phyloP scores from a whole-genome alignment of 2,888 invertebrate genomes.

The Ptycholaimellus sp. region DNA sequence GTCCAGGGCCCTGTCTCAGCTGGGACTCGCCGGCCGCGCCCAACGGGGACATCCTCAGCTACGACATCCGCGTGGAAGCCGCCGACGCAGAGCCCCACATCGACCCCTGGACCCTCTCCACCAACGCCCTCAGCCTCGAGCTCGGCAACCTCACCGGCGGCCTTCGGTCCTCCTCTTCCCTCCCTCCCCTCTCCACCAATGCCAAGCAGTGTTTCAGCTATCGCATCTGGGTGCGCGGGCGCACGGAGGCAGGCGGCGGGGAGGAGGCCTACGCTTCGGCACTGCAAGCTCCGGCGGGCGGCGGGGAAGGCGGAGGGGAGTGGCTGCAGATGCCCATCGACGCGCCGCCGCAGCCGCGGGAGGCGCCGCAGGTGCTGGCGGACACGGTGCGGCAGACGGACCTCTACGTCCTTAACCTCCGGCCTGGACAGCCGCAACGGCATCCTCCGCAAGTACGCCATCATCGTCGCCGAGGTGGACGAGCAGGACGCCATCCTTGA shows the following conservation, averaged over 20 bases:
- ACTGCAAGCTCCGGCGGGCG: not conserved
- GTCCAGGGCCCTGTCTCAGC: not conserved
- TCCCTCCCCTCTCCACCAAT: no score
- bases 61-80: constrained; percentile 2
- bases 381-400: constrained; percentile 9
- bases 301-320: no score
- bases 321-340: no score
- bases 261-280: not conserved
- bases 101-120: constrained; percentile 4
- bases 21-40: not conserved
- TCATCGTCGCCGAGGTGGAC: constrained; percentile 19
- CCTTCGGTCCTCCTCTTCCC: not conserved
- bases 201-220: not conserved
- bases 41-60: constrained; percentile 1
- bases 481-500: no score
- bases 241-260: not conserved
- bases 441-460: constrained; percentile 13
- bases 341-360: constrained; percentile 5
- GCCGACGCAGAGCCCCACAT: not conserved
- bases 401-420: constrained; percentile 9
- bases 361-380: constrained; percentile 8
- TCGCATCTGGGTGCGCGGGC: not conserved
- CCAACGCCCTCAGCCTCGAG: no score
- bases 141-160: not conserved
- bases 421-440: constrained; percentile 12